A percentile compares a stretch with the other conserved stretches of the same genome.
These are phyloP conservation scores for Solenopsis invicta DNA, from an alignment of 1,140 invertebrate species.

Conservation along the genomic window DNA sequence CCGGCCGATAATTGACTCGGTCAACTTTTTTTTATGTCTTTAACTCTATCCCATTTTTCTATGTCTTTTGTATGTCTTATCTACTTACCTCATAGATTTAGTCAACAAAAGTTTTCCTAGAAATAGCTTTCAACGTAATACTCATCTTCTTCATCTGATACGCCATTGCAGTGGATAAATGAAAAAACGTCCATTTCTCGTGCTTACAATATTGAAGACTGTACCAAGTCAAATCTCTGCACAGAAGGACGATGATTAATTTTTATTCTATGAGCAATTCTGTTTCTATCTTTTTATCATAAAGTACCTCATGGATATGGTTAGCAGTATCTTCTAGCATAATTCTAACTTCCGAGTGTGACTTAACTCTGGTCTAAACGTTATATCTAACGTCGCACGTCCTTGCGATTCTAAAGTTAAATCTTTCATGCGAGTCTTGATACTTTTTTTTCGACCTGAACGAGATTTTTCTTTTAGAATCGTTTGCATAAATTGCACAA, in stretches of 20 bases:
- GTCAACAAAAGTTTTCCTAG: background rate
- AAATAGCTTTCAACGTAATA: background rate
- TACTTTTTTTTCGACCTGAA: background rate
- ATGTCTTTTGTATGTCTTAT: background rate
- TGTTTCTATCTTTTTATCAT: background rate
- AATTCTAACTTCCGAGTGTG: slow-evolving; percentile 1
- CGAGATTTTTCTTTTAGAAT: slow-evolving; percentile 8
- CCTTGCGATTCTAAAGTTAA: background rate
- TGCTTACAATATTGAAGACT: background rate
- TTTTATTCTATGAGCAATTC: background rate
- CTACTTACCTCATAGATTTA: slow-evolving; percentile 20
- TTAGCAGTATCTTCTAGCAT: background rate
- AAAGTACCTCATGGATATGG: background rate
- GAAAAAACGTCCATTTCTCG: background rate
- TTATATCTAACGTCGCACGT: background rate
- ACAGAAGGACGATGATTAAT: background rate
- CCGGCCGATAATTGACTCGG: background rate
- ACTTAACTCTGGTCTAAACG: background rate
- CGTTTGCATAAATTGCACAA: background rate
- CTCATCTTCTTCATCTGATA: background rate
- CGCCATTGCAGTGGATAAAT: background rate
- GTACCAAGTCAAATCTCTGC: background rate
- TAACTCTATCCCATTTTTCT: background rate
- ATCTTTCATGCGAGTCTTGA: background rate
- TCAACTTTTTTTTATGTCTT: background rate